Base-by-base conservation (phyloP, 2,113 vertebrate genomes). In the Galeopterus variegatus region DNA sequence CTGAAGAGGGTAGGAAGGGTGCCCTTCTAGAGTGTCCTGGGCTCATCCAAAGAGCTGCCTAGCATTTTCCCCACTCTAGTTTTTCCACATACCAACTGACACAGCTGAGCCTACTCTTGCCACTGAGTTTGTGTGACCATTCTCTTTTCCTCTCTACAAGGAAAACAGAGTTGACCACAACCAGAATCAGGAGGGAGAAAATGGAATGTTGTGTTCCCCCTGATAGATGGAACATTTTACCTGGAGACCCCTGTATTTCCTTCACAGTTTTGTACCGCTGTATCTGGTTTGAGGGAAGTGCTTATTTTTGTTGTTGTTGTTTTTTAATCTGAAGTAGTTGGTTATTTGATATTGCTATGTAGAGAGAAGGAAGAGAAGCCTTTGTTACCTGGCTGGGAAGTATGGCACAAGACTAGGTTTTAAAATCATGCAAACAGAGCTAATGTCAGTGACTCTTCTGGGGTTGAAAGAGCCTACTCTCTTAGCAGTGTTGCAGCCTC, bases 341-440 rank as follows among this genome's bases (percentile, higher is more conserved):
- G 56, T 81, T 87, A 54, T 83, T 72, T 83, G 48, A 93, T 75
- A 24, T 3, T 87, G 13, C 36, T 95, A 3, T 96, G 92, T 81
- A 91, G 67, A 82, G 17, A 41, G n/a, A 52, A 88, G 28, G 23
- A n/a, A 17, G 75, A 90, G 79, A 93, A 50, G 11, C 17, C 8
- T 81, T 90, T 88, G 54, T 88, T 84, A 41, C 36, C 19, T 80
- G 28, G 31, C 67, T 86, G 52, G 24, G 60, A 76, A 58, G 21
- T 52, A 8, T 56, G 52, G 54, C 65, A 36, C 8, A 88, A 72
- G 52, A 58, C 7, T 41, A 17, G 1, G 24, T 28, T 85, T 95
- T 33, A 76, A 67, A 70, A n/a, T 80, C 31, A 14, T 9, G n/a
- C 15, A 41, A 58, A 90, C 18, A 28, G 41, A 84, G 54, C 26